Percentiles rank a stretch among this genome's conserved stretches.
Conservation (phyloP, 2,113 vertebrate genomes). For the Oostethus manadensis region DNA sequence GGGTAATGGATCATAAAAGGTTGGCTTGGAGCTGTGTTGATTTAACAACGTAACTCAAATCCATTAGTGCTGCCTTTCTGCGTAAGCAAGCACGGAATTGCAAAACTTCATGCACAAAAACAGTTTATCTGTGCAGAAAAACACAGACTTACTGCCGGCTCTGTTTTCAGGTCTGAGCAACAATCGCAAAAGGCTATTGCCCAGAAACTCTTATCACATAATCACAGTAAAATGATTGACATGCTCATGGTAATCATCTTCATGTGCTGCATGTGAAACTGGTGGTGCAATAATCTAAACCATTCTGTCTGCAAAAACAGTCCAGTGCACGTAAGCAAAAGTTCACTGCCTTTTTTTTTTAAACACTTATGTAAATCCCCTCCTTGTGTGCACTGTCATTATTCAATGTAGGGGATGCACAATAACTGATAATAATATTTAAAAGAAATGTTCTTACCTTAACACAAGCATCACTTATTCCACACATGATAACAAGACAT, state of each 20-base stretch:
- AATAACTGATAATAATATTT: conserved; percentile 1
- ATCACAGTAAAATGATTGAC: conserved; percentile 49
- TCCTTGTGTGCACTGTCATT: background rate
- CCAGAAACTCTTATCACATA: conserved; percentile 54
- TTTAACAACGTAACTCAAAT: conserved; percentile 63
- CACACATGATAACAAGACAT: conserved; percentile 23
- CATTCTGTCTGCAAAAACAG: conserved; percentile 30
- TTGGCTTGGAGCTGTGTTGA: conserved; percentile 59
- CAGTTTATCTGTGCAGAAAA: conserved; percentile 37
- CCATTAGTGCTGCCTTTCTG: conserved; percentile 56
- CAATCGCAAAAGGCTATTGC: conserved; percentile 21
- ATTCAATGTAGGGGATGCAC: background rate
- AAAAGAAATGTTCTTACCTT: conserved; percentile 45
- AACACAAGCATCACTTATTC: conserved; percentile 8
- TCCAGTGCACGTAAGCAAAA: conserved; percentile 18
- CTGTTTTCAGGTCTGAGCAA: conserved; percentile 45
- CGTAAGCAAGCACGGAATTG: conserved; percentile 47
- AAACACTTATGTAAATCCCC: conserved; percentile 9
- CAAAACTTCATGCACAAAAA: conserved; percentile 34
- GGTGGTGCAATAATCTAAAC: conserved; percentile 39
- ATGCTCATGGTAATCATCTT: conserved; percentile 43
- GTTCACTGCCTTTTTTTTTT: background rate
- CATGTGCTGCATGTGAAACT: conserved; percentile 33
- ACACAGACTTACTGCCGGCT: conserved; percentile 26
- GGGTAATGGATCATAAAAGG: conserved; percentile 65